phyloP scores from a whole-genome alignment of 2,113 vertebrate genomes.

The Ailuropoda melanoleuca region DNA sequence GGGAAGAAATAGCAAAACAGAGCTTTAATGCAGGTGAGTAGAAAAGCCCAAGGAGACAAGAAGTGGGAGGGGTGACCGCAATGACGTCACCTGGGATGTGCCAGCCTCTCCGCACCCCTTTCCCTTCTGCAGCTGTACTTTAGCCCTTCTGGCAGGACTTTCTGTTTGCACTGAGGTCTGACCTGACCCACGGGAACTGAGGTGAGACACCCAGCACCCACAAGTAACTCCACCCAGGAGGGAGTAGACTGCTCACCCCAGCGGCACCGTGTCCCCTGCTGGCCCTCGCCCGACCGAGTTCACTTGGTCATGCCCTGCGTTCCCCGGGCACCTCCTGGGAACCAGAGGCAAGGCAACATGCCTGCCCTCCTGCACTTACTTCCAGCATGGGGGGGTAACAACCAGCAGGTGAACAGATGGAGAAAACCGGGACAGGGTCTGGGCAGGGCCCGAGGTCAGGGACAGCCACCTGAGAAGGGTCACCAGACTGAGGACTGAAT shows the following conservation, averaged over 20 bases:
- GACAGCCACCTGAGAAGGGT: not conserved
- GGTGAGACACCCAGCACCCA: not conserved
- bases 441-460: not conserved
- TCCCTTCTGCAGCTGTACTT: not conserved
- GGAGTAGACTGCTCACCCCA: not conserved
- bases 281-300: not conserved
- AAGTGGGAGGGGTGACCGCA: rapidly evolving
- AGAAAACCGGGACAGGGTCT: not conserved
- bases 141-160: not conserved
- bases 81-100: not conserved
- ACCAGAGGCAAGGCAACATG: rapidly evolving
- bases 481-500: not conserved
- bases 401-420: not conserved
- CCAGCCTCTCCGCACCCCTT: not conserved
- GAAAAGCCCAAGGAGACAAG: not conserved
- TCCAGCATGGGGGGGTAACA: not conserved
- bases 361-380: not conserved
- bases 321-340: not conserved
- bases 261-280: not conserved
- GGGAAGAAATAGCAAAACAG: slow-evolving; percentile 38
- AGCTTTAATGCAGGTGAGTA: not conserved
- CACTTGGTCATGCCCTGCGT: not conserved
- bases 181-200: not conserved
- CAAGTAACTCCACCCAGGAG: not conserved
- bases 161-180: not conserved